phyloP scores from a whole-genome alignment of 2,113 vertebrate genomes.

The Emydocephalus ijimae region DNA sequence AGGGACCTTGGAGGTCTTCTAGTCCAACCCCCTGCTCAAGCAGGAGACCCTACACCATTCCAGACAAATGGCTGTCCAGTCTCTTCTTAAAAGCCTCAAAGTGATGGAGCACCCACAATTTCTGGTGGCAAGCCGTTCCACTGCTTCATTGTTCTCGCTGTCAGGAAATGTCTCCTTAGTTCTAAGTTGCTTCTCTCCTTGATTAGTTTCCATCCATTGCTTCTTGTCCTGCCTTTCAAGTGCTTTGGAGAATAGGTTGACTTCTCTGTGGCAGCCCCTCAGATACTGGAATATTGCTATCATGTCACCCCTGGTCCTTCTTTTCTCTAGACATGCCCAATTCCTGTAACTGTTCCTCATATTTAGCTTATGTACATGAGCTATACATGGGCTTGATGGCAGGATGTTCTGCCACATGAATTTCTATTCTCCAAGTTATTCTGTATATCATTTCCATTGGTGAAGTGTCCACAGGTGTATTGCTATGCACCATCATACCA shows the following conservation, averaged over 20 bases:
- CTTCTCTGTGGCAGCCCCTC: background rate
- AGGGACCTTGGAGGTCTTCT: background rate
- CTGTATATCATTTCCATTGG: background rate
- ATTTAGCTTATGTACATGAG: background rate
- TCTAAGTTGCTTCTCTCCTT: background rate
- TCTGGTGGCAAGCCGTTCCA: background rate
- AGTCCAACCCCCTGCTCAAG: background rate
- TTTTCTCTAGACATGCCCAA: background rate
- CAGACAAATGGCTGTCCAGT: background rate
- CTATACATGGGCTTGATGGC: background rate
- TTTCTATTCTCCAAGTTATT: background rate
- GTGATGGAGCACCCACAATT: background rate
- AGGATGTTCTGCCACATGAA: no score
- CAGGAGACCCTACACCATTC: no score
- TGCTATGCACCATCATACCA: background rate
- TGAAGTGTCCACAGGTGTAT: background rate
- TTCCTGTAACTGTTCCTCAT: background rate
- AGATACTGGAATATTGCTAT: background rate
- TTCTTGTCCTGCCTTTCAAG: background rate
- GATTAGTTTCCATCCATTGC: background rate
- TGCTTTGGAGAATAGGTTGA: background rate
- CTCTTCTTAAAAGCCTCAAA: background rate
- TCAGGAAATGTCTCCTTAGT: background rate
- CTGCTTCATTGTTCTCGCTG: background rate
- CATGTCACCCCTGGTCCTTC: background rate